These are phyloP conservation scores for Suricata suricatta DNA, from an alignment of 2,113 vertebrate species.

Conservation along the genomic window DNA sequence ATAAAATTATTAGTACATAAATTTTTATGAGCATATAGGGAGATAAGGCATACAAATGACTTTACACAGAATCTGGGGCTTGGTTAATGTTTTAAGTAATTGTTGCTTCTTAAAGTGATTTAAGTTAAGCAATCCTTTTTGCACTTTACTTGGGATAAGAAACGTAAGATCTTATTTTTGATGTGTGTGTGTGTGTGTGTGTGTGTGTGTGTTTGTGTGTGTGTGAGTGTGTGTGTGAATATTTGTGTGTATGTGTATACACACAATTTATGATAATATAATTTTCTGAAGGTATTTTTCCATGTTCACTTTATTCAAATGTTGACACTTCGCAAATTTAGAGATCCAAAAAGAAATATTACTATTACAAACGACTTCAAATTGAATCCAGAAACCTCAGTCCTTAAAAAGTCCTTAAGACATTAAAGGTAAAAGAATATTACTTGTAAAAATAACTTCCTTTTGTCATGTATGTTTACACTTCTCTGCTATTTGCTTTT, in stretches of 20 bases:
- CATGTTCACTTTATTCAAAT: neutral
- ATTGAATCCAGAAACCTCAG: neutral
- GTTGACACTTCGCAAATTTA: neutral
- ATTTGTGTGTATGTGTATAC: neutral
- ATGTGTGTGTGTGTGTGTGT: neutral
- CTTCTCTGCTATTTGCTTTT: neutral
- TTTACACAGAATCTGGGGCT: neutral
- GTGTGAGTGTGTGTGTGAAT: too few species aligned
- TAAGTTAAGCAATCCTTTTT: neutral
- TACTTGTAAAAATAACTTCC: neutral
- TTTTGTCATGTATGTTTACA: neutral
- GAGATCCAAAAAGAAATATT: neutral
- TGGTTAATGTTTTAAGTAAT: neutral
- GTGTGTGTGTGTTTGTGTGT: neutral
- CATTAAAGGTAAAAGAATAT: neutral
- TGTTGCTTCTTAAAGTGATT: neutral
- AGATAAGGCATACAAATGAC: neutral
- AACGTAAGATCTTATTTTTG: neutral
- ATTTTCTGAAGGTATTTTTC: neutral
- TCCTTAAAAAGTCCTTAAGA: neutral
- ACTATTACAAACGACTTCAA: neutral
- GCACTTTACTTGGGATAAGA: neutral
- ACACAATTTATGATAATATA: neutral
- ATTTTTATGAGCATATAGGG: neutral
- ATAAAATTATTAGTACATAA: neutral